A percentile compares a stretch with the other conserved stretches of the same genome.
Conservation (phyloP, 2,113 vertebrate species). For the Periophthalmodon schlosseri region DNA sequence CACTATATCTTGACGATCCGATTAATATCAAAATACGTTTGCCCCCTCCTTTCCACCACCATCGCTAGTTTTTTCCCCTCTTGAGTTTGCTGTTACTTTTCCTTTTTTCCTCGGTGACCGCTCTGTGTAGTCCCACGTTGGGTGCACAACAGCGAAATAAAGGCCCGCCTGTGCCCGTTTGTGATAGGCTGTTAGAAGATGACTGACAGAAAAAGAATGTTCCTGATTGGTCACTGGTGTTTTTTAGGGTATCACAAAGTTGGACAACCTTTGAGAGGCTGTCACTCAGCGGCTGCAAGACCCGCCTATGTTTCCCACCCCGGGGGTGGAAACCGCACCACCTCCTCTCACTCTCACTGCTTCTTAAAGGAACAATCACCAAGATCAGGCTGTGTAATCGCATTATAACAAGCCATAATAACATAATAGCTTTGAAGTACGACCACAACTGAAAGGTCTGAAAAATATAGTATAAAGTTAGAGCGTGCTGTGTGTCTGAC, state of each 20-base stretch:
- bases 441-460: slow-evolving; percentile 11
- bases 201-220: background rate
- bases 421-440: slow-evolving; percentile 57
- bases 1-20: slow-evolving; percentile 56
- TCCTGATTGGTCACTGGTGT: slow-evolving; percentile 55
- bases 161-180: slow-evolving; percentile 48
- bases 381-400: slow-evolving; percentile 59
- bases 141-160: slow-evolving; percentile 74
- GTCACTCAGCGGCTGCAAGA: slow-evolving; percentile 75
- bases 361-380: slow-evolving; percentile 82
- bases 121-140: slow-evolving; percentile 84
- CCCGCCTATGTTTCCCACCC: slow-evolving; percentile 85
- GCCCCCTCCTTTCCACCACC: slow-evolving; percentile 55
- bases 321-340: slow-evolving; percentile 87
- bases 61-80: slow-evolving; percentile 67
- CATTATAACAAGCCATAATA: slow-evolving; percentile 69
- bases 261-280: slow-evolving; percentile 35
- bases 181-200: slow-evolving; percentile 61
- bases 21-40: slow-evolving; percentile 52
- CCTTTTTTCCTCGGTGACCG: slow-evolving; percentile 58
- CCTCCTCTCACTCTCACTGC: slow-evolving; percentile 74
- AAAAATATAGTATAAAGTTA: slow-evolving; percentile 13
- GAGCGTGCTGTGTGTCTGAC: background rate
- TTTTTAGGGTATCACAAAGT: slow-evolving; percentile 25
- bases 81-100: slow-evolving; percentile 62